phyloP scores from a whole-genome alignment of 2,888 invertebrate genomes.

The Sturmia bella region DNA sequence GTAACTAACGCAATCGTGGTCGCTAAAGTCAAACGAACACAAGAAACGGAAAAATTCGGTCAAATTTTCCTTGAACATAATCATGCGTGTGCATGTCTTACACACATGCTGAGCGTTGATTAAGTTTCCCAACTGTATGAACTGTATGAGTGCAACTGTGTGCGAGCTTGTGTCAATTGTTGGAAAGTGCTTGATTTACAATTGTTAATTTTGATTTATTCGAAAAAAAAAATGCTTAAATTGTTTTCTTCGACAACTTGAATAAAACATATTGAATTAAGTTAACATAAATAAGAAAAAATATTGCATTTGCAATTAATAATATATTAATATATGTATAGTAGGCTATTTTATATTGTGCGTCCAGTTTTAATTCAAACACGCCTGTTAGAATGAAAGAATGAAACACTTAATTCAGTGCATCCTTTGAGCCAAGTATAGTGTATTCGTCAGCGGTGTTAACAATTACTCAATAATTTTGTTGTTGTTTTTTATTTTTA shows the following conservation, averaged over 20 bases:
- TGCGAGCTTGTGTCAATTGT: slow-evolving; percentile 16
- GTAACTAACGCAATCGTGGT: slow-evolving; percentile 68
- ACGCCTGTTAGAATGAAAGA: slow-evolving; percentile 53
- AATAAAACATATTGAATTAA: no score
- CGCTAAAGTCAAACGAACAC: slow-evolving; percentile 65
- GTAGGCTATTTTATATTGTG: neutral
- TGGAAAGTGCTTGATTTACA: no score
- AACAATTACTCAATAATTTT: slow-evolving; percentile 34
- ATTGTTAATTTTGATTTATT: no score
- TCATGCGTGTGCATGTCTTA: slow-evolving; percentile 63
- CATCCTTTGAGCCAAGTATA: slow-evolving; percentile 35
- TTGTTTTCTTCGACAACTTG: no score
- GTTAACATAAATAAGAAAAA: no score
- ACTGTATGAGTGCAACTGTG: neutral
- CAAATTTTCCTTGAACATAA: slow-evolving; percentile 71
- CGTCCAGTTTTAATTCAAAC: slow-evolving; percentile 9
- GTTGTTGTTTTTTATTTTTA: slow-evolving; percentile 14
- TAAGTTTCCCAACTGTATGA: slow-evolving; percentile 3
- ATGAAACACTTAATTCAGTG: slow-evolving; percentile 50
- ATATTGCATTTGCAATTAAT: no score
- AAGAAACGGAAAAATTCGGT: slow-evolving; percentile 73
- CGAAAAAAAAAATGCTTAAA: no score
- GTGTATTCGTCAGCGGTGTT: slow-evolving; percentile 67
- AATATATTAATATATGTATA: no score
- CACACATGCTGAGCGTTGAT: slow-evolving; percentile 43